A percentile compares a stretch with the other conserved stretches of the same genome.
phyloP scores from a whole-genome alignment of 2,797 vertebrate species.

The Spinibarbus caldwelli region DNA sequence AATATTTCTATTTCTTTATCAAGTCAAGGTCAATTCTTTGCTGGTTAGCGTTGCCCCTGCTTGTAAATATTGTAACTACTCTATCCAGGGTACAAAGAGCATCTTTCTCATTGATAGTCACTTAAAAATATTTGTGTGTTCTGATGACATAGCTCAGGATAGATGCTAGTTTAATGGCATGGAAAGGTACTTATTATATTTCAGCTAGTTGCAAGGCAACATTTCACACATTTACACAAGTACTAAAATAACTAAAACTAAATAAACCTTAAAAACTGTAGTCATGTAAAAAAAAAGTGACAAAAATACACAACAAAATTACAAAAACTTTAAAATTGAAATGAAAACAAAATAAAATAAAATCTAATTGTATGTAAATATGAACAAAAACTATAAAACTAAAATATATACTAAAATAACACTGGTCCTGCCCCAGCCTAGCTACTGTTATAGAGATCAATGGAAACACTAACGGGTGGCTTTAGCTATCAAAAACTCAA shows the following conservation, averaged over 20 bases:
- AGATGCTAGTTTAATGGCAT: neutral
- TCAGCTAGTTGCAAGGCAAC: too few relatives aligned
- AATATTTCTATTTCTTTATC: neutral
- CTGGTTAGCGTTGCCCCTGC: neutral
- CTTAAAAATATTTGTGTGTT: neutral
- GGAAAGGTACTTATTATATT: neutral
- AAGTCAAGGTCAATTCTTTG: neutral
- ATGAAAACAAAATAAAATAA: neutral
- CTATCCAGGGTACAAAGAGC: neutral
- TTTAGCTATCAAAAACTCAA: neutral
- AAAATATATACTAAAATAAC: neutral
- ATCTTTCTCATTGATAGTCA: neutral
- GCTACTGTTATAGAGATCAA: neutral
- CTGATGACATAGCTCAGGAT: neutral
- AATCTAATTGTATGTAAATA: neutral
- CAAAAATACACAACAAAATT: too few relatives aligned
- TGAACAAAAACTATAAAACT: neutral
- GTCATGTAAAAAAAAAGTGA: too few relatives aligned
- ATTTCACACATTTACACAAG: too few relatives aligned
- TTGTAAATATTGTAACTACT: neutral
- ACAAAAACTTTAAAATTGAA: too few relatives aligned
- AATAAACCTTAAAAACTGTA: too few relatives aligned
- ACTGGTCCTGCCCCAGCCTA: neutral
- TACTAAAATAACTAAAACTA: too few relatives aligned
- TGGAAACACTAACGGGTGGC: neutral